These are phyloP conservation scores for Anniella stebbinsi DNA, from an alignment of 2,797 vertebrate genomes.

Conservation along the genomic window DNA sequence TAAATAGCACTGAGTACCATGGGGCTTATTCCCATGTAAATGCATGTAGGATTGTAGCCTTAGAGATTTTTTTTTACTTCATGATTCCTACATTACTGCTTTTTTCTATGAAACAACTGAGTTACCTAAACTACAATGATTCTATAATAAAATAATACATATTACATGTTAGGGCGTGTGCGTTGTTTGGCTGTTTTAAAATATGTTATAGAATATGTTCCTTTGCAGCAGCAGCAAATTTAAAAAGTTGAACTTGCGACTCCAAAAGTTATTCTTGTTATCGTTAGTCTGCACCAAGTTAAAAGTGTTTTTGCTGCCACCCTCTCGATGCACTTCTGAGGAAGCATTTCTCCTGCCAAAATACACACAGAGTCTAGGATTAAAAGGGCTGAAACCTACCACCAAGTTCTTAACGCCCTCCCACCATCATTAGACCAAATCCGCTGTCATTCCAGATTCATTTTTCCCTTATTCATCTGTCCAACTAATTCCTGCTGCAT, in stretches of 20 bases:
- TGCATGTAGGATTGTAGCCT: background rate
- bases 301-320: constrained; percentile 71
- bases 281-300: constrained; percentile 60
- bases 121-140: constrained; percentile 7
- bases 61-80: background rate
- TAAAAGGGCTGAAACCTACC: constrained; percentile 86
- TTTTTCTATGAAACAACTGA: constrained; percentile 37
- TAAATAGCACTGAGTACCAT: background rate
- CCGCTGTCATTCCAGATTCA: constrained; percentile 86
- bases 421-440: constrained; percentile 87
- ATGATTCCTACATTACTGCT: constrained; percentile 41
- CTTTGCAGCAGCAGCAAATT: accelerated
- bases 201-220: background rate
- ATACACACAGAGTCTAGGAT: constrained; percentile 83
- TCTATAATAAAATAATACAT: background rate
- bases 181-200: background rate
- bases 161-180: too few relatives aligned
- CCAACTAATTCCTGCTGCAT: constrained; percentile 86
- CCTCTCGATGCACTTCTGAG: constrained; percentile 70
- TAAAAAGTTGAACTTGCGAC: background rate
- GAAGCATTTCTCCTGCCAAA: constrained; percentile 82
- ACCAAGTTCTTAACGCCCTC: constrained; percentile 85
- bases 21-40: background rate
- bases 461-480: constrained; percentile 89
- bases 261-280: constrained; percentile 21